A percentile compares a stretch with the other conserved stretches of the same genome.
These are phyloP conservation scores for Pantherophis guttatus DNA, from an alignment of 2,113 vertebrate species.

Conservation along the genomic window DNA sequence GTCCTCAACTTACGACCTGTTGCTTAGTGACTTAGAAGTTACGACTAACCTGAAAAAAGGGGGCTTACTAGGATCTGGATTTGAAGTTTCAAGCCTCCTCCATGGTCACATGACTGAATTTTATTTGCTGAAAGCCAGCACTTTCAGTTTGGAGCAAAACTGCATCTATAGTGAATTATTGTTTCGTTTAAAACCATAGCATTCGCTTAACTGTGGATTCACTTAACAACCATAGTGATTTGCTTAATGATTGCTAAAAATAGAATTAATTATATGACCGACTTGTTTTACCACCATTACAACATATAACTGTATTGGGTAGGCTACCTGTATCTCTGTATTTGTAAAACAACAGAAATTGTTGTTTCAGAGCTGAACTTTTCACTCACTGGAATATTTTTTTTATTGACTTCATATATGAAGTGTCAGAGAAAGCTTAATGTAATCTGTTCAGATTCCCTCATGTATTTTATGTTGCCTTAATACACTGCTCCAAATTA, in stretches of 20 bases:
- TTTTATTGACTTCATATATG: neutral
- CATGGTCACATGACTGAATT: neutral
- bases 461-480: neutral
- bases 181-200: neutral
- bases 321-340: neutral
- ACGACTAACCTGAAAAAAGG: too few relatives aligned
- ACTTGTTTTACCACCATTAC: neutral
- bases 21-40: too few relatives aligned
- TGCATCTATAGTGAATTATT: neutral
- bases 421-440: neutral
- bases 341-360: neutral
- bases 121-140: neutral
- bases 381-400: neutral
- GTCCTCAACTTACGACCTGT: too few relatives aligned
- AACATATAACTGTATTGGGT: neutral
- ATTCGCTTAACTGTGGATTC: neutral
- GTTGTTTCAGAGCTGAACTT: neutral
- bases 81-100: neutral
- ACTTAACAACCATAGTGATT: neutral
- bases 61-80: neutral
- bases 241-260: neutral
- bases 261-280: neutral
- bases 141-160: neutral
- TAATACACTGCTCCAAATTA: neutral
- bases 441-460: neutral